Base-by-base conservation (phyloP, 2,797 vertebrate species). In the Anguilla megastoma region DNA sequence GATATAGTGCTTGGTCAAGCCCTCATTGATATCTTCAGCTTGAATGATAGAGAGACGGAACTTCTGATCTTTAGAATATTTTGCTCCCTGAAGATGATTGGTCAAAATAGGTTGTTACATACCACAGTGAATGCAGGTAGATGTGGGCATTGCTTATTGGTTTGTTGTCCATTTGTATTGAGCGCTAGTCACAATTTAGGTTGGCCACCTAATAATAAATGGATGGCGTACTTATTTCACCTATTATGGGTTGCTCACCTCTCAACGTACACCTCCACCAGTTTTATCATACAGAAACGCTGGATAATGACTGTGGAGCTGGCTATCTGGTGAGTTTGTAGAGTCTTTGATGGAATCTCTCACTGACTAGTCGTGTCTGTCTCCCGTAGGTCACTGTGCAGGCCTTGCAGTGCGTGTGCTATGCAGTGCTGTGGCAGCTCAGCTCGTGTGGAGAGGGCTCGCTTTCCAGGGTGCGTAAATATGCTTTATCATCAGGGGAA, bases 381-480 rank as follows among this genome's bases (percentile, higher is more conserved):
- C 88, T 90, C 91, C 94, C 6, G 66, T 92, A 99, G 98, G 91
- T 97, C 86, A 92, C 96, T 85, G 92, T 94, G 88, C 97, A 97
- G 84, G 95, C 95, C 84, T 94, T 99, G 90, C 96, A 95, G 90
- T 97, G 97, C 92, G 93, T 94, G 6, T 97, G 95, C 91, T 97
- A 94, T 93, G 95, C 95, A 91, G 89, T 97, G 87, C 92, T 99
- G 58, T 98, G 98, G 98, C 97, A 97, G 18, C 94, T 98, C 88
- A 94, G 92, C 93, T 95, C 90, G 2, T 95, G 95, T 21, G 90
- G 92, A 0, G 96, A 97, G 84, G 93, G 90, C 10, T 79, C 93
- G 2, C 94, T 94, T 88, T 94, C 95, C 89, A 97, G 96, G 95
- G 98, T 98, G 93, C 93, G 96, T 91, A 14, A 30, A 52, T 50